phyloP scores from a whole-genome alignment of 1,140 invertebrate species.

The Eufriesea mexicana region DNA sequence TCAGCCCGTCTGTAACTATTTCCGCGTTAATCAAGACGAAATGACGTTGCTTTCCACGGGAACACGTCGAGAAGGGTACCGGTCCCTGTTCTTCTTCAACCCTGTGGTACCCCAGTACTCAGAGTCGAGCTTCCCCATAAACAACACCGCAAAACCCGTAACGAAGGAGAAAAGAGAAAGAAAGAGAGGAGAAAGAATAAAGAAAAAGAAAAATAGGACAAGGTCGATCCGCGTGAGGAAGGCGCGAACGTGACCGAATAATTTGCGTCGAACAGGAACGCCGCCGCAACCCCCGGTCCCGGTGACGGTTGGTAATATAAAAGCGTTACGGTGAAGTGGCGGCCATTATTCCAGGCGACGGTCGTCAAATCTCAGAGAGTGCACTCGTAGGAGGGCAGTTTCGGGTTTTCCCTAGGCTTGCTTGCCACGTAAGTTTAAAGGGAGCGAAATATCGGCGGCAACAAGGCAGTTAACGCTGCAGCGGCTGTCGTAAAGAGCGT shows the following conservation, averaged over 20 bases:
- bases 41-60: too few relatives aligned
- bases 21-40: too few relatives aligned
- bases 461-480: constrained; percentile 66
- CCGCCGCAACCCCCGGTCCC: too few relatives aligned
- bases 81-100: too few relatives aligned
- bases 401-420: constrained; percentile 26
- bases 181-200: not conserved
- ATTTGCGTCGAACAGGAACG: constrained; percentile 29
- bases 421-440: constrained; percentile 54
- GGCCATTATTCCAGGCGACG: constrained; percentile 35
- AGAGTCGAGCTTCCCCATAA: too few relatives aligned
- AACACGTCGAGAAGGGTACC: too few relatives aligned
- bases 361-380: constrained; percentile 42
- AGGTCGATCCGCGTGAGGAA: constrained; percentile 1
- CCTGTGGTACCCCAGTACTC: too few relatives aligned
- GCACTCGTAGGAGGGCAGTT: constrained; percentile 17
- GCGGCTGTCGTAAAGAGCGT: constrained; percentile 62
- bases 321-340: constrained; percentile 23
- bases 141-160: not conserved
- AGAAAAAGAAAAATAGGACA: constrained; percentile 17
- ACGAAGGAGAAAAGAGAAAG: not conserved
- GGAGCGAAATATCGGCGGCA: constrained; percentile 64
- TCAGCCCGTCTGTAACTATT: too few relatives aligned
- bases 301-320: constrained; percentile 25
- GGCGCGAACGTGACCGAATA: constrained; percentile 22